Base-by-base conservation (phyloP, 2,797 vertebrate species). In the Thripadectes ignobilis region DNA sequence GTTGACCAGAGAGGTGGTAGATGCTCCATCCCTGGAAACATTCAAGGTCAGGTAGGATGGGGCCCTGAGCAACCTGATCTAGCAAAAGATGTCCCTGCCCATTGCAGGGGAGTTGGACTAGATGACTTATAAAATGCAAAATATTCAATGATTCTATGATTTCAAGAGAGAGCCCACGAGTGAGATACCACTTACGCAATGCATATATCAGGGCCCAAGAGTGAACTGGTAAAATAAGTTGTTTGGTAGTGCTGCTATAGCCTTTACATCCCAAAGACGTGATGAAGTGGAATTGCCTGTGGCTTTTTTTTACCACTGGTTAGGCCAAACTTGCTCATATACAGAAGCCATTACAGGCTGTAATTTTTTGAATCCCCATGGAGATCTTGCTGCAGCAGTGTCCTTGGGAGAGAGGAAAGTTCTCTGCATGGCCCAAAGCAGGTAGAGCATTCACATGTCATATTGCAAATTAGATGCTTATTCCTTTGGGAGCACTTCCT, bases 401-500 rank as follows among this genome's bases (percentile, higher is more conserved):
- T 59, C 57, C 84, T 91, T 7, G 1, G 54, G 39, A 92, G 67
- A 57, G 66, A 72, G 18, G 29, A 20, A 5, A 39, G 46, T 62
- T 85, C 45, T 89, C n/a, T 85, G 46, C 57, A 21, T 30, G 78
- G 82, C 58, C 95, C 58, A 85, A 88, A 85, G 62, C 75, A 80
- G 76, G 87, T 75, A 69, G 62, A 81, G 24, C n/a, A 77, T 46
- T 93, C 66, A 84, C n/a, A 68, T 59, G 68, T 92, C 79, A 55
- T 57, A 62, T 22, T 89, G 75, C 58, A 95, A 88, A 96, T 81
- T 68, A 30, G 81, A 92, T 80, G 61, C 71, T 65, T 76, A 69
- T 88, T 82, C 93, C 81, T 79, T 67, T 87, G 92, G 87, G 92
- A 96, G 2, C 19, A 41, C n/a, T 83, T 94, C 62, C 65, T 85